These are phyloP conservation scores for Campylorhamphus procurvoides DNA, from an alignment of 2,113 vertebrate genomes.

Conservation along the genomic window DNA sequence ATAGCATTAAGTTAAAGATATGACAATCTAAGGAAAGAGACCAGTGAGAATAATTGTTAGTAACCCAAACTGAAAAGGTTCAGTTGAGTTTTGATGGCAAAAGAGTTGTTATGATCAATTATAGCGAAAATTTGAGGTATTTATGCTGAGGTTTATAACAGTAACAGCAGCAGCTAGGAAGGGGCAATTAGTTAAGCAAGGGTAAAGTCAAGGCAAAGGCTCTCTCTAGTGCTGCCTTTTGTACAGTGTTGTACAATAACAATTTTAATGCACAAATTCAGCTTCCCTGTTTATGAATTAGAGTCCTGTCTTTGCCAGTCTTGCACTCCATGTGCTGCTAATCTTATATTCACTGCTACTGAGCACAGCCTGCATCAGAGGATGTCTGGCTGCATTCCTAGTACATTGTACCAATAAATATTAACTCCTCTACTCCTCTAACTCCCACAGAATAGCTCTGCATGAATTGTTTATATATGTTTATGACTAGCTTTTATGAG, in stretches of 20 bases:
- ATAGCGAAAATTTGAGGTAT: not conserved
- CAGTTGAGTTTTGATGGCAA: not conserved
- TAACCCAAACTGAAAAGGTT: not conserved
- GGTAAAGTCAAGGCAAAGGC: not conserved
- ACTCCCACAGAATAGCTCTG: not conserved
- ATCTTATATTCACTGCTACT: not conserved
- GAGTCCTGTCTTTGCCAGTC: slow-evolving; percentile 11
- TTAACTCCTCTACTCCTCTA: not conserved
- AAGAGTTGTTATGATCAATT: not conserved
- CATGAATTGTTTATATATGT: not conserved
- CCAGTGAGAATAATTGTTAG: not conserved
- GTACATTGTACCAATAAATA: slow-evolving; percentile 13
- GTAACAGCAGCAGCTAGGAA: not conserved
- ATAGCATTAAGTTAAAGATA: not conserved
- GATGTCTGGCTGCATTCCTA: slow-evolving; percentile 7
- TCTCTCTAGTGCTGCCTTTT: not conserved
- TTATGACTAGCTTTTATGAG: not conserved
- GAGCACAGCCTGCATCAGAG: not conserved
- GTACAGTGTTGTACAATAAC: not conserved
- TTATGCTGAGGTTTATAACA: not conserved
- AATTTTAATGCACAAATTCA: not conserved
- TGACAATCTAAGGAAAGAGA: not conserved
- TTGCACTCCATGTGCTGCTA: not conserved
- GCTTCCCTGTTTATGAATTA: not conserved
- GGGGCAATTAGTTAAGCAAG: not conserved